A percentile compares a stretch with the other conserved stretches of the same genome.
phyloP scores from a whole-genome alignment of 1,140 invertebrate species.

The Drosophila elegans region DNA sequence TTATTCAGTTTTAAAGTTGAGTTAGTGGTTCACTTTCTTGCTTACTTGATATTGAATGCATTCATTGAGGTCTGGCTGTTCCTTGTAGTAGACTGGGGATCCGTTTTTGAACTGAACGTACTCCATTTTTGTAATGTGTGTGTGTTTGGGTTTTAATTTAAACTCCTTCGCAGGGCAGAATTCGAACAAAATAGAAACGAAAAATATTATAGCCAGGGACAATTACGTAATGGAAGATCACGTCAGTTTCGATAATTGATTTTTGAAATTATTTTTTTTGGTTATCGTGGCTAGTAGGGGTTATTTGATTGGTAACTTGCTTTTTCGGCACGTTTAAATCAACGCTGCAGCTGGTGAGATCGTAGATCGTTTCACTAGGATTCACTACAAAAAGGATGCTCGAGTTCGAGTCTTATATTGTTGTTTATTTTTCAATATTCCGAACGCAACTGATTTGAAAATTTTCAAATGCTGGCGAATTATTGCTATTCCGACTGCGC shows the following conservation, averaged over 20 bases:
- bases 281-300: conserved; percentile 10
- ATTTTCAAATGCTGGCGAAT: conserved; percentile 82
- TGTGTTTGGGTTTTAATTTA: conserved; percentile 69
- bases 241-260: conserved; percentile 15
- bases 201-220: conserved; percentile 58
- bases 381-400: conserved; percentile 61
- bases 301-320: conserved; percentile 58
- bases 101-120: conserved; percentile 85
- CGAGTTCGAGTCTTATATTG: conserved; percentile 67
- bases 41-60: conserved; percentile 85
- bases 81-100: conserved; percentile 84
- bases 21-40: conserved; percentile 13
- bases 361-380: conserved; percentile 77
- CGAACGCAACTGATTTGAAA: conserved; percentile 85
- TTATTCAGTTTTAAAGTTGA: background rate
- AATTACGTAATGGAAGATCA: conserved; percentile 60
- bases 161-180: conserved; percentile 68
- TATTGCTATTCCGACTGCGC: conserved; percentile 79
- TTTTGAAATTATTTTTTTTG: conserved; percentile 7
- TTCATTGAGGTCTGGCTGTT: conserved; percentile 84
- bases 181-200: conserved; percentile 51
- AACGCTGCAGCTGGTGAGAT: conserved; percentile 56
- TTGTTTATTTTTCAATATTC: conserved; percentile 85
- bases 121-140: conserved; percentile 74
- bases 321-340: conserved; percentile 77